Percentiles rank a stretch among this genome's conserved stretches.
These are phyloP conservation scores for Zaprionus lineosus DNA, from an alignment of 2,888 invertebrate species.

Conservation along the genomic window DNA sequence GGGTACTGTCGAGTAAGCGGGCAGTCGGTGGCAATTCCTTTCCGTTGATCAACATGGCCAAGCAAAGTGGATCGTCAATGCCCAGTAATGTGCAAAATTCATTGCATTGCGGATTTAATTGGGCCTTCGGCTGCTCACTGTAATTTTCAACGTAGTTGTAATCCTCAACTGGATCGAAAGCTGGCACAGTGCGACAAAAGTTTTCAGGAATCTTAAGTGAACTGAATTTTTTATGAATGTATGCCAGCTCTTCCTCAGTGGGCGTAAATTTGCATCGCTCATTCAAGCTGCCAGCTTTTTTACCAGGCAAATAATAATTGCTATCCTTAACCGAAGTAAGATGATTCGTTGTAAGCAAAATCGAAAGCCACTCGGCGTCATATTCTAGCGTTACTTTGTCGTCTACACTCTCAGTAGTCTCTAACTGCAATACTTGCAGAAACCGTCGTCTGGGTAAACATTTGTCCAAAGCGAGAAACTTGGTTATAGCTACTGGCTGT, in stretches of 20 bases:
- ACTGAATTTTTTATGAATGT: constrained; percentile 86
- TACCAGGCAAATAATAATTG: constrained; percentile 91
- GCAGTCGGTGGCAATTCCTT: constrained; percentile 79
- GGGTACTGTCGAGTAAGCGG: constrained; percentile 51
- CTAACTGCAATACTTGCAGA: constrained; percentile 90
- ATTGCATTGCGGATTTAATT: constrained; percentile 88
- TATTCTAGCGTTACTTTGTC: constrained; percentile 83
- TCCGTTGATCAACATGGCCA: constrained; percentile 85
- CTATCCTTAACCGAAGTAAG: constrained; percentile 88
- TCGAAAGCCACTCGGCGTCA: constrained; percentile 97
- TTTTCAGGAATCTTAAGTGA: constrained; percentile 89
- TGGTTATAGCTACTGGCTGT: constrained; percentile 85
- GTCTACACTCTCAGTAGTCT: constrained; percentile 7
- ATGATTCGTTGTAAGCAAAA: constrained; percentile 94
- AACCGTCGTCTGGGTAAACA: constrained; percentile 95
- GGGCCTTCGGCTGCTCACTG: constrained; percentile 83
- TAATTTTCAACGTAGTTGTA: constrained; percentile 80
- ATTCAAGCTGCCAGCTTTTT: constrained; percentile 83
- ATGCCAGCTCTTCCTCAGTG: constrained; percentile 88
- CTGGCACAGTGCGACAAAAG: constrained; percentile 90
- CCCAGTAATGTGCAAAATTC: constrained; percentile 87
- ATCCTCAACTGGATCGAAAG: constrained; percentile 83
- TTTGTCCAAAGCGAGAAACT: constrained; percentile 97
- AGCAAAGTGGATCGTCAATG: constrained; percentile 91
- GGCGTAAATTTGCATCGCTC: constrained; percentile 87